These are phyloP conservation scores for Holothuria scabra DNA, from an alignment of 53 echinoderm and acorn worm species.

Conservation along the genomic window DNA sequence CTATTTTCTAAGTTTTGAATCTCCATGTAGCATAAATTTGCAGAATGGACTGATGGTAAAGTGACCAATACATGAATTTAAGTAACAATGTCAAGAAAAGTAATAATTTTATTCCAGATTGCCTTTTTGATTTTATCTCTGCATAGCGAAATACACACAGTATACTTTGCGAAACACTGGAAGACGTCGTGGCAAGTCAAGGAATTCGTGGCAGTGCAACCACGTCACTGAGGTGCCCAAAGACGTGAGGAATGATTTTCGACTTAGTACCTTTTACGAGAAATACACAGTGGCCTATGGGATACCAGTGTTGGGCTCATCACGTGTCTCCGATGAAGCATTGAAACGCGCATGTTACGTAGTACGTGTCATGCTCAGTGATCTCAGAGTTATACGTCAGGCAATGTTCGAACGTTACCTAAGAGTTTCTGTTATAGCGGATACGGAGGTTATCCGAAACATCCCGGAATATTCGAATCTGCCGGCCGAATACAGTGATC, in stretches of 20 bases:
- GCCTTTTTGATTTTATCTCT: background rate
- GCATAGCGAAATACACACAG: constrained; percentile 18
- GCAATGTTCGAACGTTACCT: constrained; percentile 62
- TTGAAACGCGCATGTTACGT: constrained; percentile 90
- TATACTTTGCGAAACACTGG: constrained; percentile 67
- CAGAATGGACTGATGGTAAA: too few species aligned
- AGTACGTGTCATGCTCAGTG: constrained; percentile 80
- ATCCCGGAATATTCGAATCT: constrained; percentile 83
- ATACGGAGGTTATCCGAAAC: constrained; percentile 51
- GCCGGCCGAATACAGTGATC: constrained; percentile 40
- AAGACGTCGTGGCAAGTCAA: constrained; percentile 57
- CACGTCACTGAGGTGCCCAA: constrained; percentile 61
- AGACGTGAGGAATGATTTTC: constrained; percentile 68
- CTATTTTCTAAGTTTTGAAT: too few species aligned
- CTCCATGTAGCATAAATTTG: too few species aligned
- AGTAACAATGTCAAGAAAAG: too few species aligned
- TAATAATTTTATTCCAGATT: too few species aligned
- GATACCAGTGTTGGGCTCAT: constrained; percentile 83
- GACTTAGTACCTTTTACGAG: constrained; percentile 73
- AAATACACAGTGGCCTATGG: constrained; percentile 92
- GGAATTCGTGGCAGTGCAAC: constrained; percentile 80
- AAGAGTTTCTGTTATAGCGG: constrained; percentile 67
- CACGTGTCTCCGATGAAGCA: constrained; percentile 71
- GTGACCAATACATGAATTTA: too few species aligned
- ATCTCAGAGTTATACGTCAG: constrained; percentile 76